Base-by-base conservation (phyloP, 2,888 invertebrate species). In the Sylvicola fuscatus region DNA sequence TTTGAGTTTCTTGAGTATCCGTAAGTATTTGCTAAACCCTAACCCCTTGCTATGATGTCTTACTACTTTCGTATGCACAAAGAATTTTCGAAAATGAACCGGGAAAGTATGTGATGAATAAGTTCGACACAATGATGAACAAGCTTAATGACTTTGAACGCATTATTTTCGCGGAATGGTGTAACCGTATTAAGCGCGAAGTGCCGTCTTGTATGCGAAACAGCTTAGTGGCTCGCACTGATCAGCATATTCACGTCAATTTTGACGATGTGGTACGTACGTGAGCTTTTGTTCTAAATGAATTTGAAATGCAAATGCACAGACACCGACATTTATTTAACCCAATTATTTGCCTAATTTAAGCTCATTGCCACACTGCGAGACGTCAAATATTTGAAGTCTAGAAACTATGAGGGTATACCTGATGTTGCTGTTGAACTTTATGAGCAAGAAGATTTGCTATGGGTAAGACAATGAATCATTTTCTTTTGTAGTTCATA, bases 381-480 rank as follows among this genome's bases (percentile, higher is more conserved):
- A 3, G 31, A 31, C 13, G 14, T 31, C 14, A 31, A 31, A 13
- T 13, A 14, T 14, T 14, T 31, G 14, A 31, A 31, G 14, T 14
- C 14, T 10, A 14, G 13, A 10, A 14, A 31, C 14, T 31, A 31
- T 31, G 12, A 11, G 5, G 39, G 43, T 7, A 45, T 58, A 2
- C 56, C 53, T 37, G 45, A 40, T 21, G 39, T 48, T 30, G 44
- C 50, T 33, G 46, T 54, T 37, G 48, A 45, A 16, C 47, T 52
- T 38, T 56, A 52, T 52, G 45, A 48, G 8, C 50, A 50, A 7
- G 17, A 14, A 14, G 31, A 31, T 31, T 2, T 8, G 8, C 14
- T 31, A 31, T 31, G 31, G 31, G 31, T 31, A 31, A 14, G 3
- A 12, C 8, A 31, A 14, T 31, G 11, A 32, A 11, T 13, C 5